These are phyloP conservation scores for Myocastor coypus DNA, from an alignment of 2,113 vertebrate species.

Conservation along the genomic window DNA sequence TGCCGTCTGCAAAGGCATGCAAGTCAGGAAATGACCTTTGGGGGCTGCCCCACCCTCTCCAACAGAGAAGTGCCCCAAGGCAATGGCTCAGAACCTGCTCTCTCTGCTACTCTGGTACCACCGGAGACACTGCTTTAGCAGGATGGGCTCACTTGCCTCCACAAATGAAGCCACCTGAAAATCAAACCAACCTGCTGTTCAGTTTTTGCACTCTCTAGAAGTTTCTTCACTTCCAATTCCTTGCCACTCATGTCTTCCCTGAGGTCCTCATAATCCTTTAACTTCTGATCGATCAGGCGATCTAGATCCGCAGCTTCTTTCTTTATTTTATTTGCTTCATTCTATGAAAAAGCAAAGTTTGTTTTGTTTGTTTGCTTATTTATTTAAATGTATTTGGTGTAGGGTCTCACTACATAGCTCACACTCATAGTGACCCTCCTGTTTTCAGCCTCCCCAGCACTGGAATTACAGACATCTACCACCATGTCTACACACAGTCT, in stretches of 20 bases:
- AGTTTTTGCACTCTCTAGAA: slow-evolving; percentile 95
- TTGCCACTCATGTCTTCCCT: slow-evolving; percentile 95
- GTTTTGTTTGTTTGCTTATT: background rate
- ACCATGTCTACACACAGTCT: background rate
- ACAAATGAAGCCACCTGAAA: background rate
- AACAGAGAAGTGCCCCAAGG: background rate
- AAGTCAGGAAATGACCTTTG: background rate
- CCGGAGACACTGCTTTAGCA: accelerated
- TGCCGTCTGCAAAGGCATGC: slow-evolving; percentile 90
- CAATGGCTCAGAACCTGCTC: background rate
- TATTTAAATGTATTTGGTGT: no score
- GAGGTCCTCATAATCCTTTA: slow-evolving; percentile 95
- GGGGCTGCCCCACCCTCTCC: background rate
- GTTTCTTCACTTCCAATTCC: slow-evolving; percentile 94
- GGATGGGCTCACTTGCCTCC: background rate
- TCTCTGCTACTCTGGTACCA: background rate
- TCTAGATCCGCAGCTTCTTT: slow-evolving; percentile 95
- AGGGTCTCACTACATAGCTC: no score
- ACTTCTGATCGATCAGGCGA: slow-evolving; percentile 93
- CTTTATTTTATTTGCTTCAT: slow-evolving; percentile 95
- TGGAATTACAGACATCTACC: no score
- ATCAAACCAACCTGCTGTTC: slow-evolving; percentile 95
- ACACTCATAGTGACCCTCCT: no score
- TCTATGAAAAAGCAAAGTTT: slow-evolving; percentile 83
- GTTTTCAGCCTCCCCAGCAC: no score